Evolutionary conservation across 1,140 invertebrate species (phyloP).

Genomic region (Nymphalis io): DNA sequence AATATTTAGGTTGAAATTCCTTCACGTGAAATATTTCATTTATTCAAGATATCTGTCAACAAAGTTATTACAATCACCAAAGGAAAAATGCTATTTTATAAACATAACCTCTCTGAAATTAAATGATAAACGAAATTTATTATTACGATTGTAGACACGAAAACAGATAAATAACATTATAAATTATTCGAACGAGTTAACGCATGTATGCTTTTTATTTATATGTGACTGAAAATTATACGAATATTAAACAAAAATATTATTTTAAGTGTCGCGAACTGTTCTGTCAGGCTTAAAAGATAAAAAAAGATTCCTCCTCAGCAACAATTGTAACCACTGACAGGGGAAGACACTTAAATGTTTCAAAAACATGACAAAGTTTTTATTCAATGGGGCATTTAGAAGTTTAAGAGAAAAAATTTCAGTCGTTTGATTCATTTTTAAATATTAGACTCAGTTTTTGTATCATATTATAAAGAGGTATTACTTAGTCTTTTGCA

Average conservation of each 20-base stretch:
- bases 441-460: slow-evolving; percentile 8
- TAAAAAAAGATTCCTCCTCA: slow-evolving; percentile 9
- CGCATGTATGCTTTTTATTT: no score
- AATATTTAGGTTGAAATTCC: slow-evolving; percentile 37
- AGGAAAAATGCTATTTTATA: slow-evolving; percentile 5
- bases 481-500: neutral
- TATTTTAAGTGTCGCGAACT: neutral
- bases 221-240: no score
- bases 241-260: no score
- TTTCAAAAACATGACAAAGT: slow-evolving; percentile 46
- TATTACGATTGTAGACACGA: neutral
- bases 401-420: slow-evolving; percentile 21
- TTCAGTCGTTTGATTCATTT: slow-evolving; percentile 5
- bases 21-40: slow-evolving; percentile 19
- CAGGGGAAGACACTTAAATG: slow-evolving; percentile 52
- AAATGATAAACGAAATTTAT: neutral
- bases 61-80: slow-evolving; percentile 10
- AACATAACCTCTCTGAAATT: neutral
- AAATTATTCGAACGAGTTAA: no score
- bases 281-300: neutral
- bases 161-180: no score
- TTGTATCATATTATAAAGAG: neutral
- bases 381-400: slow-evolving; percentile 34
- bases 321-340: slow-evolving; percentile 36
- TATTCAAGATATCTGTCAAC: slow-evolving; percentile 26